A percentile compares a stretch with the other conserved stretches of the same genome.
Evolutionary conservation across 2,888 invertebrate species (phyloP).

Genomic region (Tanytarsus gracilentus): DNA sequence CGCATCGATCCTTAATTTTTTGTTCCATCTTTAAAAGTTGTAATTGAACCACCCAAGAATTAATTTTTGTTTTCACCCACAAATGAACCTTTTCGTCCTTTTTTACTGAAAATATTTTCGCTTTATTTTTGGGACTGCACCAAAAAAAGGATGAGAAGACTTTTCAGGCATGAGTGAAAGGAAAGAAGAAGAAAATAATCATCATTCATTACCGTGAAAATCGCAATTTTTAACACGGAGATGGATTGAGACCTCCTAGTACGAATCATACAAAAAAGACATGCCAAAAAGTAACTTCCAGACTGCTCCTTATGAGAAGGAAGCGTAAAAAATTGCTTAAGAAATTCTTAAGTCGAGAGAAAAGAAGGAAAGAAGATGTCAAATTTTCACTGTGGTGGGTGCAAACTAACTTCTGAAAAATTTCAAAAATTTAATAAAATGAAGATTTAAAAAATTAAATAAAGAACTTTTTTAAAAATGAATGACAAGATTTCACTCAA

Average conservation of each 20-base stretch:
- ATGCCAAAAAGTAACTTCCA: neutral
- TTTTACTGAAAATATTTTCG: neutral
- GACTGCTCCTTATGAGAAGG: neutral
- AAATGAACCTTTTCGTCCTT: neutral
- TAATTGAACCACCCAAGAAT: neutral
- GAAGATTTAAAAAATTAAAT: no score
- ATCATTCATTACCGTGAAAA: constrained; percentile 23
- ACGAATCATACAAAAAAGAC: neutral
- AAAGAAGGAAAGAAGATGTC: no score
- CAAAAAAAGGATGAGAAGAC: neutral
- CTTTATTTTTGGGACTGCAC: neutral
- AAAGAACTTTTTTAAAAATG: no score
- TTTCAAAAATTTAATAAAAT: no score
- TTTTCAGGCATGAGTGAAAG: neutral
- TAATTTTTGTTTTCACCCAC: neutral
- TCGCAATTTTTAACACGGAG: constrained; percentile 14
- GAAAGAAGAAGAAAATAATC: constrained; percentile 3
- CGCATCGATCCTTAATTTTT: no score
- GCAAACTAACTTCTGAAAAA: neutral
- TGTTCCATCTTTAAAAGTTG: no score
- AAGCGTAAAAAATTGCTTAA: constrained; percentile 3
- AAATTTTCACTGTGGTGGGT: neutral
- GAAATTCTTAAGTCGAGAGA: neutral
- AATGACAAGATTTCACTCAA: no score
- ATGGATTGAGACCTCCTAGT: constrained; percentile 14